phyloP scores from a whole-genome alignment of 2,888 invertebrate species.

The Amiota mariae region DNA sequence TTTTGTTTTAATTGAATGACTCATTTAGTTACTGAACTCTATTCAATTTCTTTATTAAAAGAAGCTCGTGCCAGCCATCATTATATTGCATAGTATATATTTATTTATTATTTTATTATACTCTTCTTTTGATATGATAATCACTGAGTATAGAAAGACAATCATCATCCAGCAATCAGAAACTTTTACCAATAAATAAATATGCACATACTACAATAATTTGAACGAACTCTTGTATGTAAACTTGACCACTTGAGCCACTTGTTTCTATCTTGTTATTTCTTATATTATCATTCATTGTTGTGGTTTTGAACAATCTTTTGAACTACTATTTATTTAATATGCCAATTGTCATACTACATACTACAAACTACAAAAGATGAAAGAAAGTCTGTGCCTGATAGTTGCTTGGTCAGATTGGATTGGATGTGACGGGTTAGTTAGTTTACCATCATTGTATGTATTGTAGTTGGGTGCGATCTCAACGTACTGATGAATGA shows the following conservation, averaged over 20 bases:
- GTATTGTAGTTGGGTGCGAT: not conserved
- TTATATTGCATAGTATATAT: too few species aligned
- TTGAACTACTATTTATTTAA: too few species aligned
- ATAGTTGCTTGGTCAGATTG: not conserved
- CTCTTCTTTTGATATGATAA: conserved; percentile 8
- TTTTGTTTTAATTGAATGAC: not conserved
- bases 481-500: not conserved
- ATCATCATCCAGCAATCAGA: not conserved
- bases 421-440: not conserved
- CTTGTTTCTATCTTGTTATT: not conserved
- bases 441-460: too few species aligned
- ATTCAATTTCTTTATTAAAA: too few species aligned
- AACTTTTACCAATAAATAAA: conserved; percentile 28
- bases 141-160: not conserved
- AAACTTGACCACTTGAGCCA: conserved; percentile 26
- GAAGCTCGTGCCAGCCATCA: too few species aligned
- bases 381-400: not conserved
- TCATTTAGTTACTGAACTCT: not conserved
- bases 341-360: conserved; percentile 1
- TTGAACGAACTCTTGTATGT: too few species aligned
- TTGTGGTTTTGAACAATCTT: too few species aligned
- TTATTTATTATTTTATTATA: too few species aligned
- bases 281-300: too few species aligned
- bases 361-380: too few species aligned
- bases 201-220: conserved; percentile 12